Conservation (phyloP, 2,113 vertebrate genomes). For the Excalfactoria chinensis region DNA sequence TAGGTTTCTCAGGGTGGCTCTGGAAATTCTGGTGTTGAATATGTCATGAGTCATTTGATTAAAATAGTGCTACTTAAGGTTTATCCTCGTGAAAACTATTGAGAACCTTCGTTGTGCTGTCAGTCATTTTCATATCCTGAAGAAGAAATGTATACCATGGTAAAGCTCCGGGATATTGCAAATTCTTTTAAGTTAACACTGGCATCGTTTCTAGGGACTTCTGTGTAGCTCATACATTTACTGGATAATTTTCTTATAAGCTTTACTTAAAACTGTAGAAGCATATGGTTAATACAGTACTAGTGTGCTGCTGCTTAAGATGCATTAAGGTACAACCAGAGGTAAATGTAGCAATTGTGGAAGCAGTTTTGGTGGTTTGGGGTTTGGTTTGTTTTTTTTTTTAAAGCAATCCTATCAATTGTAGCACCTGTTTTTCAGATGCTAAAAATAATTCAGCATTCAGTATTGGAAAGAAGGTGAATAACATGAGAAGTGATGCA, state of each 20-base stretch:
- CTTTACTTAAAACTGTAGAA: neutral
- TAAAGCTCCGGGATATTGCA: neutral
- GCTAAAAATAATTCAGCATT: neutral
- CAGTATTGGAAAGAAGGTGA: neutral
- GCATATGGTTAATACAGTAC: neutral
- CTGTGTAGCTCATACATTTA: neutral
- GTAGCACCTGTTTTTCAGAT: neutral
- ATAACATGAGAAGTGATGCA: neutral
- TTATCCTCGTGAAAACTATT: neutral
- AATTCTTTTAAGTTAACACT: neutral
- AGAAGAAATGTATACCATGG: slow-evolving; percentile 4
- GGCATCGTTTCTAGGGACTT: neutral
- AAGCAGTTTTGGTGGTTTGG: neutral
- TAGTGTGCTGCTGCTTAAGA: neutral
- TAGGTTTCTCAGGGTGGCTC: neutral
- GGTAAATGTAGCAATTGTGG: neutral
- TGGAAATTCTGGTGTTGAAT: slow-evolving; percentile 37
- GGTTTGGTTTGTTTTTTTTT: neutral
- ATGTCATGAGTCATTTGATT: slow-evolving; percentile 60
- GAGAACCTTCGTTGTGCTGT: slow-evolving; percentile 35
- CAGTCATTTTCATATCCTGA: slow-evolving; percentile 5
- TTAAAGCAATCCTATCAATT: neutral
- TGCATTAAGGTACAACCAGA: neutral
- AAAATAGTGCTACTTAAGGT: slow-evolving; percentile 56
- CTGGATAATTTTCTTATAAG: neutral